Conservation (phyloP, 2,797 vertebrate genomes). For the Dipus sagitta region DNA sequence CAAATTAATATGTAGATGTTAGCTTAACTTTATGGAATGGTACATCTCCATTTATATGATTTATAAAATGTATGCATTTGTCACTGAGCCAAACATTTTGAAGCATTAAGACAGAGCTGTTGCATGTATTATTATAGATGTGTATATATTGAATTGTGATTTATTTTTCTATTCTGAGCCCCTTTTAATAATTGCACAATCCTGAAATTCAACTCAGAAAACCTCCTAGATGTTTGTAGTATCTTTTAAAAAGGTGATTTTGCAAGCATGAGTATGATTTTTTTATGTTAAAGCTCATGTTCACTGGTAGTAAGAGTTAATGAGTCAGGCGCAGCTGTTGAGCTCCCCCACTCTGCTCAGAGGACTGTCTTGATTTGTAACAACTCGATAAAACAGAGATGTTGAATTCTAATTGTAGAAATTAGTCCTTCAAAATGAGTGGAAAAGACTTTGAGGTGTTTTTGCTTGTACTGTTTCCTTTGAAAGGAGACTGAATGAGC, state of each 20-base stretch:
- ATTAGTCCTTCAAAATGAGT: not conserved
- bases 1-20: constrained; percentile 80
- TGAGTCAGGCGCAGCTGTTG: not conserved
- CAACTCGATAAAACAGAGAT: not conserved
- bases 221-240: constrained; percentile 58
- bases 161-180: not conserved
- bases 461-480: not conserved
- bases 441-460: not conserved
- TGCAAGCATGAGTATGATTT: not conserved
- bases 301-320: not conserved
- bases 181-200: constrained; percentile 73
- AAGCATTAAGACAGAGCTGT: constrained; percentile 63
- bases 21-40: constrained; percentile 77
- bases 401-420: not conserved
- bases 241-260: constrained; percentile 56
- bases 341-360: not conserved
- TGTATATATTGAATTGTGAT: not conserved
- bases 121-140: not conserved
- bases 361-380: not conserved
- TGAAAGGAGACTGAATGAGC: not conserved
- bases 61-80: constrained; percentile 77
- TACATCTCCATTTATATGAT: constrained; percentile 65
- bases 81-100: constrained; percentile 70
- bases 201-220: constrained; percentile 68
- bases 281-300: not conserved